Base-by-base conservation (phyloP, 2,888 invertebrate species). In the Tolmerus cingulatus region DNA sequence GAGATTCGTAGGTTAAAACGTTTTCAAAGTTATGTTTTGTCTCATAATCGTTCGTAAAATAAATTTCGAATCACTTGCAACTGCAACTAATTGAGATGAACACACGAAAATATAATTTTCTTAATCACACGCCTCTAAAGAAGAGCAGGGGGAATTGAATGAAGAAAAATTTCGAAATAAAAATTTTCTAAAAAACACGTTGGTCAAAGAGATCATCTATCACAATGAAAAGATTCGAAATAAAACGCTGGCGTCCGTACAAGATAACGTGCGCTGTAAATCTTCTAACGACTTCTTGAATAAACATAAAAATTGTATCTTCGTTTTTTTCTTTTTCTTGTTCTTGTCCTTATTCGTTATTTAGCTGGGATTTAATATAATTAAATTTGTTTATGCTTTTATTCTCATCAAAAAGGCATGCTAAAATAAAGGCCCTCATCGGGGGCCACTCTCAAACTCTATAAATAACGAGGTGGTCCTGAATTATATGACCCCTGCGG, bases 401-500 rank as follows among this genome's bases (percentile, higher is more conserved):
- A 89, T 87, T 86, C 88, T 88, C 89, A 90, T 92, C 90, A 92
- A 90, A 92, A 92, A 91, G 92, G 92, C 91, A 91, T 92, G 91
- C 91, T 92, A 91, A 92, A 92, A 91, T 92, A 91, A 90, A 91
- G 91, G 90, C 92, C 91, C 91, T 91, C 91, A 90, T 92, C 92
- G 90, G 91, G 91, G 91, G 91, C 92, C 91, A 92, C 91, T 90
- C 91, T 90, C 91, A 92, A 91, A 91, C 91, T 92, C 92, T 92
- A 92, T 92, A 92, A 92, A 91, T 92, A 92, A 90, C 92, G 91
- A 90, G 92, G 92, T 90, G 92, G 92, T 89, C 92, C 92, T 88
- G 92, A 91, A 91, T 92, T 92, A 89, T 91, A 91, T 90, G 91
- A 90, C 90, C 92, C 91, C 89, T 91, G 91, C 88, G 91, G 90